Base-by-base conservation (phyloP, 64 coral and sea anemone genomes). In the Exaiptasia diaphana region DNA sequence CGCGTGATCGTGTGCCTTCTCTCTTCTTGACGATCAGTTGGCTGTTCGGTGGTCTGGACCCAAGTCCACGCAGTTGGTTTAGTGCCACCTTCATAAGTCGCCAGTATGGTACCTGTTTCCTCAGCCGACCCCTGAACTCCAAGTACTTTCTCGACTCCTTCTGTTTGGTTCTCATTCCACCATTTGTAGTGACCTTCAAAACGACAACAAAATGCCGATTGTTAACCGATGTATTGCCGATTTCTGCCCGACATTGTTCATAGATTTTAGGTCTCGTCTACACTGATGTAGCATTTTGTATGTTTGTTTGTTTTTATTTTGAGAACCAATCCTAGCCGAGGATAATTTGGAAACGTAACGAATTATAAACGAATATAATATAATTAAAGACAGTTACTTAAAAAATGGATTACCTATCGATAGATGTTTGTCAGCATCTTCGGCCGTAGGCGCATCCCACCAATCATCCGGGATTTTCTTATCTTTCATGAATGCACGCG, bases 81-180 rank as follows among this genome's bases (percentile, higher is more conserved):
- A n/a, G 69, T 73, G 44, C 69, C 22, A 17, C 28, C 26, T 5
- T 73, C 69, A 49, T 73, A 73, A 5, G 69, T 73, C 21, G 69
- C 69, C 69, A 73, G 23, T 31, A 73, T 73, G 38, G 44, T 49
- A 0, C 41, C 39, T 73, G 69, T 73, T 24, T 73, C 38, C 20
- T 73, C 27, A 14, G 0, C 21, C 21, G 69, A 48, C 13, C 38
- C 38, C 12, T 26, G 63, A 29, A 67, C 36, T 22, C 63, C 63
- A 7, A 67, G 27, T 4, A 67, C 17, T 27, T 31, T 24, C 23
- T 38, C 63, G 4, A 34, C 63, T 0, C 63, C 63, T 38, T 67
- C 63, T 21, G 36, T 38, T 12, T 6, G 25, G 8, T 30, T 67
- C 18, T 21, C 18, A 31, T 67, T 30, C 63, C 63, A 67, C 63